Evolutionary conservation across 2,797 vertebrate species (phyloP).

Genomic region (Prionace glauca): DNA sequence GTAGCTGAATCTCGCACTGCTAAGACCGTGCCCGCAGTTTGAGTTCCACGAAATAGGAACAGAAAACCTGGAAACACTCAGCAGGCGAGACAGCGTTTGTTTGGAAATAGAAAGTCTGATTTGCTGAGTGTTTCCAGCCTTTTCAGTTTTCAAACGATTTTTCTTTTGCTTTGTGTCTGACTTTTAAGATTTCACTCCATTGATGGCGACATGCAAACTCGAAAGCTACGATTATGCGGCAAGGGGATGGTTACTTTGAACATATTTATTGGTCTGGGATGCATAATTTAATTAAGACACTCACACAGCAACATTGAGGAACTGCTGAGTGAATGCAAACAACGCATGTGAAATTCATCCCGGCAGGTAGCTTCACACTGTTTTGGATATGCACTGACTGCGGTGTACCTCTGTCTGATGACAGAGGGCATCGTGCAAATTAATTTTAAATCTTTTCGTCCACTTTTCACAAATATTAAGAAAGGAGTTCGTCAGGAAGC

Average conservation of each 20-base stretch:
- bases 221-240: not conserved
- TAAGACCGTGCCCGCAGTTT: too few species aligned
- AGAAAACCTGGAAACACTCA: not conserved
- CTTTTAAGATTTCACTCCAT: not conserved
- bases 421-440: not conserved
- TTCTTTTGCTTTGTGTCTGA: not conserved
- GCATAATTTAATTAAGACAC: not conserved
- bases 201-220: not conserved
- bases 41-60: not conserved
- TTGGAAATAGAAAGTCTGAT: not conserved
- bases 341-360: not conserved
- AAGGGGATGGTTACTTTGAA: not conserved
- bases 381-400: not conserved
- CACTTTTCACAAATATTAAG: not conserved
- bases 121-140: not conserved
- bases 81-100: not conserved
- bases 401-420: too few species aligned
- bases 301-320: not conserved
- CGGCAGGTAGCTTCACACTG: not conserved
- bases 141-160: not conserved
- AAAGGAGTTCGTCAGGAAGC: not conserved
- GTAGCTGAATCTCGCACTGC: not conserved
- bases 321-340: not conserved
- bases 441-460: not conserved
- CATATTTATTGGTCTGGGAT: not conserved